Base-by-base conservation (phyloP, 2,888 invertebrate genomes). In the Cepaea hortensis region DNA sequence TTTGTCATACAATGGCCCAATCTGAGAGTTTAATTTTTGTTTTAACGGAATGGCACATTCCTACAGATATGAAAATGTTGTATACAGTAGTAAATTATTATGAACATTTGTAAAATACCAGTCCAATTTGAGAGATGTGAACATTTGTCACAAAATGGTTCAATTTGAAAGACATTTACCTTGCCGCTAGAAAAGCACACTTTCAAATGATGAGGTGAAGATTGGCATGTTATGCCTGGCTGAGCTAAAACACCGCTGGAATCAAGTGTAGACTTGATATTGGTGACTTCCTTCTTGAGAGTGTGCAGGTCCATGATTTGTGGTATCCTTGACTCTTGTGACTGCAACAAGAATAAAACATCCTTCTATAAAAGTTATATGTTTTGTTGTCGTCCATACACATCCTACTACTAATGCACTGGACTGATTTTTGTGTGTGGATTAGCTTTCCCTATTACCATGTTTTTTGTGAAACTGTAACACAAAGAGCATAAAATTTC, bases 281-380 rank as follows among this genome's bases (percentile, higher is more conserved):
- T 62, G 62, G 55, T 20, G 35, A n/a, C 48, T 68, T 81, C 68
- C n/a, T 68, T 68, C n/a, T n/a, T 81, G 48, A 81, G 50, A 11
- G 70, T 48, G 48, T 3, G 4, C 18, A 81, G 46, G 70, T 48
- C 50, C 68, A 70, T 20, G 50, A 81, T 50, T 48, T 81, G 81
- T 48, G 81, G 81, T 70, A 81, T 68, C 48, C 81, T 68, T n/a
- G 68, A 81, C n/a, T 46, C 20, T 3, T 70, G 46, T 65, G 68
- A 48, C 81, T 81, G 70, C 3, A 70, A 48, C 48, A 81, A 20
- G 48, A n/a, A 50, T 5, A 9, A n/a, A 5, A 68, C 68, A 20
- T 20, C 18, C 18, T n/a, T 68, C 18, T 15, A 68, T n/a, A 18
- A 68, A 5, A 20, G 11, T 68, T 68, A 9, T 13, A 5, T 11